Evolutionary conservation across 2,888 invertebrate species (phyloP).

Genomic region (Cylloceria caligata): DNA sequence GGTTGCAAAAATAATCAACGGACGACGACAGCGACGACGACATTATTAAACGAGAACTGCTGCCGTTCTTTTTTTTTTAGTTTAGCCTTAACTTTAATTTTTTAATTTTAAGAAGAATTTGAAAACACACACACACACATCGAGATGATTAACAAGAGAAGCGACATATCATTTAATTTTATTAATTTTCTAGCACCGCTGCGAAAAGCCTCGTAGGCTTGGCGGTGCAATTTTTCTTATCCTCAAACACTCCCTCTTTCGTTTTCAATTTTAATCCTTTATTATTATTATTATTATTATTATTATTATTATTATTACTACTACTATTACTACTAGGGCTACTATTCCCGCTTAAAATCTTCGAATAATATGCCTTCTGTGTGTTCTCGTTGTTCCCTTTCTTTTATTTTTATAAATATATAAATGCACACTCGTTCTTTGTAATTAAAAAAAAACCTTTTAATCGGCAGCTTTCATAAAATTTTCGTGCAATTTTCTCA

Average conservation of each 20-base stretch:
- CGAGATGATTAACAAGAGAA: conserved; percentile 81
- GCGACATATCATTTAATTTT: conserved; percentile 84
- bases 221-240: conserved; percentile 57
- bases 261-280: conserved; percentile 41
- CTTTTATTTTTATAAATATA: conserved; percentile 18
- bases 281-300: conserved; percentile 47
- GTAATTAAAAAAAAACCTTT: conserved; percentile 8
- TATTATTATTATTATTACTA: conserved; percentile 24
- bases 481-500: conserved; percentile 51
- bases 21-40: too few relatives aligned
- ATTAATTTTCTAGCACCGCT: conserved; percentile 78
- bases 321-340: too few relatives aligned
- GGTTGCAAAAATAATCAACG: conserved; percentile 12
- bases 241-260: conserved; percentile 39
- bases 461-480: conserved; percentile 24
- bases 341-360: conserved; percentile 14
- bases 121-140: conserved; percentile 50
- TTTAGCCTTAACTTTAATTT: conserved; percentile 61
- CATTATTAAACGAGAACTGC: conserved; percentile 31
- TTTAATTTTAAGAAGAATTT: conserved; percentile 48
- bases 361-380: conserved; percentile 46
- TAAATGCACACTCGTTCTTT: not conserved
- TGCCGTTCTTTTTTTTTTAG: conserved; percentile 48
- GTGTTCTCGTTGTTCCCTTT: conserved; percentile 28
- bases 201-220: conserved; percentile 43